phyloP scores from a whole-genome alignment of 2,797 vertebrate genomes.

The Anabas testudineus region DNA sequence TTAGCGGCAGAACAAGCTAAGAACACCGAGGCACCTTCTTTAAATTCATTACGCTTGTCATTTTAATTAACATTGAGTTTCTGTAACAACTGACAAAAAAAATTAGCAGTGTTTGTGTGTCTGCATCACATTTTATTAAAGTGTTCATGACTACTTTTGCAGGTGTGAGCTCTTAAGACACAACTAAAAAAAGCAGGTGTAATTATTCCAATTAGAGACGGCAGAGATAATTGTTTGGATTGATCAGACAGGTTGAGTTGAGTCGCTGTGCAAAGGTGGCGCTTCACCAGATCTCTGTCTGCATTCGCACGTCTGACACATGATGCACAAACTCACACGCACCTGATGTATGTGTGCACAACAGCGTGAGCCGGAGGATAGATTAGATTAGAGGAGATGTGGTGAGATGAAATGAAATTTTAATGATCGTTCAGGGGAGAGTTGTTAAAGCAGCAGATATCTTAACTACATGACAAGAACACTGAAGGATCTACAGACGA shows the following conservation, averaged over 20 bases:
- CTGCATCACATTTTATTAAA: neutral
- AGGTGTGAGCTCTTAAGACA: neutral
- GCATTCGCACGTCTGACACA: neutral
- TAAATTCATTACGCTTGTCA: constrained; percentile 2
- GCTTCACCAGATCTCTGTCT: neutral
- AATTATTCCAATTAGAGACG: constrained; percentile 29
- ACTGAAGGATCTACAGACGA: neutral
- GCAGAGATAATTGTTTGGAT: constrained; percentile 36
- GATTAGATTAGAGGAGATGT: neutral
- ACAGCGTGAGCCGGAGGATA: constrained; percentile 1
- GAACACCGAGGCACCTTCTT: neutral
- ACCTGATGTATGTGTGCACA: neutral
- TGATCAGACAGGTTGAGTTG: constrained; percentile 6
- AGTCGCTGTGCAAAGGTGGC: neutral
- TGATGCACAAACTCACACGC: neutral
- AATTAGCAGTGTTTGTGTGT: neutral
- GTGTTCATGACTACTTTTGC: neutral
- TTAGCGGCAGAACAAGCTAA: neutral
- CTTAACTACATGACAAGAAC: neutral
- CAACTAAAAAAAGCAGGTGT: constrained; percentile 7
- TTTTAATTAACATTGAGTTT: neutral
- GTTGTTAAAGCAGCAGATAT: neutral
- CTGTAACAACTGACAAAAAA: neutral
- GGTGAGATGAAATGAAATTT: constrained; percentile 15
- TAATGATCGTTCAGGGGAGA: neutral